These are phyloP conservation scores for Bovichtus variegatus DNA, from an alignment of 2,797 vertebrate genomes.

Conservation along the genomic window DNA sequence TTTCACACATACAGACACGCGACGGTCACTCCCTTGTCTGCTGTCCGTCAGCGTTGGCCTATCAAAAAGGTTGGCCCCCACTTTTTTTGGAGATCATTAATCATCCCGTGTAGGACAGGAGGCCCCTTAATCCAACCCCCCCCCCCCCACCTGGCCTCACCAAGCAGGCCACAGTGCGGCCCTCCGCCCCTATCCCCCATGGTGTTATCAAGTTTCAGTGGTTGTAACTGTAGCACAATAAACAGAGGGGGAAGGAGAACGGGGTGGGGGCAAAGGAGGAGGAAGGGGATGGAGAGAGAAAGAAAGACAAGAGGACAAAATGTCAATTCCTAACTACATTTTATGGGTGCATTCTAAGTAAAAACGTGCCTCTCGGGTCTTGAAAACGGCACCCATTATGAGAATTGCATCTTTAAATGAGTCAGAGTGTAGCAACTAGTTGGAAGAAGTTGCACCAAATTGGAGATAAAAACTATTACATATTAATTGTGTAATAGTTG, in stretches of 20 bases:
- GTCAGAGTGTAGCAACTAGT: neutral
- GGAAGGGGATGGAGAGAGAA: constrained; percentile 54
- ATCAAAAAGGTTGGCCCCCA: constrained; percentile 71
- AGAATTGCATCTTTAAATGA: neutral
- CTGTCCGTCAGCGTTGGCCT: constrained; percentile 72
- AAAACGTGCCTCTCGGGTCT: neutral
- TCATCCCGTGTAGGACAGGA: constrained; percentile 84
- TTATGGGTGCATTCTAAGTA: constrained; percentile 37
- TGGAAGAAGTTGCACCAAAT: neutral
- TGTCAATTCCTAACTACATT: constrained; percentile 56
- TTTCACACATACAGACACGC: constrained; percentile 69
- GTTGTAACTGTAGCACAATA: constrained; percentile 88
- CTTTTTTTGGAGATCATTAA: constrained; percentile 86
- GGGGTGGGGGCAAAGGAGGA: constrained; percentile 32
- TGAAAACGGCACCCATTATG: neutral
- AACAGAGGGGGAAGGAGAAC: constrained; percentile 77
- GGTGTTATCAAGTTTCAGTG: constrained; percentile 86
- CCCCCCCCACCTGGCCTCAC: constrained; percentile 35
- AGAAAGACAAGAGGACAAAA: constrained; percentile 60
- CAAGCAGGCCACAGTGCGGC: constrained; percentile 61
- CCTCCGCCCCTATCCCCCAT: constrained; percentile 80
- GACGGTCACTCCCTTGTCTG: constrained; percentile 73
- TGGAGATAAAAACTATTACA: neutral
- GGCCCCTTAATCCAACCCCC: constrained; percentile 83
- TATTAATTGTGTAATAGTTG: neutral